These are phyloP conservation scores for Darevskia mixta DNA, from an alignment of 2,797 vertebrate species.

Conservation along the genomic window DNA sequence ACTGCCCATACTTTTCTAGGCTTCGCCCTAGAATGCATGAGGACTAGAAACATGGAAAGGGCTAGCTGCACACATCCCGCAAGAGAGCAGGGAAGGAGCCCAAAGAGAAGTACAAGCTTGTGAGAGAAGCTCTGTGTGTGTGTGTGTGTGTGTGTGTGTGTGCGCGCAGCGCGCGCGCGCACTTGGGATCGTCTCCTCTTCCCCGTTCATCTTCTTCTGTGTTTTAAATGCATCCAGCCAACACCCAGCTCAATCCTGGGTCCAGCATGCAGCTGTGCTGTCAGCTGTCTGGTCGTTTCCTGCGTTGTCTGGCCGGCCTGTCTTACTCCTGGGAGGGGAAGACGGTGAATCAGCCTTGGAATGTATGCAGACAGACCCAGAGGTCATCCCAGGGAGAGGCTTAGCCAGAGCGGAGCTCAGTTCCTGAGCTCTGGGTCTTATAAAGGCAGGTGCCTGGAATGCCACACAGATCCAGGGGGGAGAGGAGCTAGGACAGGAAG, in stretches of 20 bases:
- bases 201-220: neutral
- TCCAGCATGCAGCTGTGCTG: slow-evolving; percentile 5
- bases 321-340: slow-evolving; percentile 1
- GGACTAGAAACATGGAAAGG: neutral
- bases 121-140: no score
- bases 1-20: no score
- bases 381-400: neutral
- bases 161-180: no score
- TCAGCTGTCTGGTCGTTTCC: slow-evolving; percentile 46
- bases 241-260: neutral
- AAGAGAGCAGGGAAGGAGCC: neutral
- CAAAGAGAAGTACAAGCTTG: neutral
- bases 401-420: neutral
- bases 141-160: no score
- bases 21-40: neutral
- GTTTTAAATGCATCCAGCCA: neutral
- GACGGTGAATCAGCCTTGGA: neutral
- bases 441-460: rapidly evolving
- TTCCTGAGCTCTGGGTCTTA: rapidly evolving
- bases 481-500: neutral
- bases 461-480: neutral
- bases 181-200: neutral
- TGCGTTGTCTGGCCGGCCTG: rapidly evolving
- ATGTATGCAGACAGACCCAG: neutral
- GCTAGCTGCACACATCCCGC: no score